These are phyloP conservation scores for Centropus unirufus DNA, from an alignment of 2,113 vertebrate genomes.

Conservation along the genomic window DNA sequence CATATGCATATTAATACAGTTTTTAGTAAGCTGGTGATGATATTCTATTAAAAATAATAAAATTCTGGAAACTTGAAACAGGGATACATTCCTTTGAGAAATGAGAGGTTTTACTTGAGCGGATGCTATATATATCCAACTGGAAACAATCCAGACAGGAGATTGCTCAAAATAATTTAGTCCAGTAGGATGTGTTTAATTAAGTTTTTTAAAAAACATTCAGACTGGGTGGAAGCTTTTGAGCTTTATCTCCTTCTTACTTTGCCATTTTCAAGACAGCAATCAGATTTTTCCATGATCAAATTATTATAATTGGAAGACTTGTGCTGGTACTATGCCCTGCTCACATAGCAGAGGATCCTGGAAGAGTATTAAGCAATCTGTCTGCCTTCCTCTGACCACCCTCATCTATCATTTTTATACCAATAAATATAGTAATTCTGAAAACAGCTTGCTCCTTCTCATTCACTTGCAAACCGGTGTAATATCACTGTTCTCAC, in stretches of 20 bases:
- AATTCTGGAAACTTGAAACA: background rate
- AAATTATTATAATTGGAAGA: background rate
- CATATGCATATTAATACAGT: background rate
- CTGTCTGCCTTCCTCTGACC: background rate
- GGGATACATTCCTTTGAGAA: background rate
- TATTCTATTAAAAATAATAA: constrained; percentile 13
- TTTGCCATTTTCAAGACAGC: background rate
- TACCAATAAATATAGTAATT: background rate
- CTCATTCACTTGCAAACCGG: background rate
- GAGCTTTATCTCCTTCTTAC: background rate
- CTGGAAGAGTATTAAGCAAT: background rate
- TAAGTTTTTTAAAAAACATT: background rate
- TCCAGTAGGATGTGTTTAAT: background rate
- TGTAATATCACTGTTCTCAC: background rate
- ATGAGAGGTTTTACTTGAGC: background rate
- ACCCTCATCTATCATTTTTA: background rate
- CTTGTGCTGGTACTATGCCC: background rate
- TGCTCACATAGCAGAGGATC: background rate
- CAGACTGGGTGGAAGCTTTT: background rate
- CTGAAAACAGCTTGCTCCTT: background rate
- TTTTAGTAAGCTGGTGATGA: background rate
- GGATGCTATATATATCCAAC: background rate
- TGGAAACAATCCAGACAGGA: constrained; percentile 5
- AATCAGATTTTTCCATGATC: background rate
- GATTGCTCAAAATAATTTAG: background rate